phyloP scores from a whole-genome alignment of 2,113 vertebrate genomes.

The Oxygymnocypris stewartii region DNA sequence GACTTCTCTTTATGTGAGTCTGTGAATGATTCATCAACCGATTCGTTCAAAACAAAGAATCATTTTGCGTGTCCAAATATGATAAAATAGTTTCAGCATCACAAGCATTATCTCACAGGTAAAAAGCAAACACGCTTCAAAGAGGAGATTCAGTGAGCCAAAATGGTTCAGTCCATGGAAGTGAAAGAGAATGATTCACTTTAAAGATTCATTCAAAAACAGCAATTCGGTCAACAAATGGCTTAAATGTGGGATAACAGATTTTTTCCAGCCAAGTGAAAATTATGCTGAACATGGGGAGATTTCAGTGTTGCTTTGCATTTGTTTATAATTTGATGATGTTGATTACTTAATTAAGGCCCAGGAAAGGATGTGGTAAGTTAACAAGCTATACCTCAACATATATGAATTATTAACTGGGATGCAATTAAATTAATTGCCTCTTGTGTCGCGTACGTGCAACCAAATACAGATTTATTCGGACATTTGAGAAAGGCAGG shows the following conservation, averaged over 20 bases:
- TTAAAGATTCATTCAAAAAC: neutral
- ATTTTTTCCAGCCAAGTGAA: neutral
- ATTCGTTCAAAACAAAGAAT: neutral
- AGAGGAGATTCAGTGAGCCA: neutral
- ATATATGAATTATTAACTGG: conserved; percentile 72
- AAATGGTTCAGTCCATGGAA: neutral
- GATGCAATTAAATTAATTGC: conserved; percentile 73
- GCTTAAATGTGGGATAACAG: neutral
- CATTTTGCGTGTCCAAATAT: neutral
- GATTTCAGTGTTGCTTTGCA: neutral
- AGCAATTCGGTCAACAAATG: neutral
- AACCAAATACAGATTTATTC: conserved; percentile 71
- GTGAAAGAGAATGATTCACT: neutral
- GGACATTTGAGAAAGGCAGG: conserved; percentile 62
- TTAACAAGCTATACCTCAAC: conserved; percentile 69
- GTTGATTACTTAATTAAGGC: conserved; percentile 74
- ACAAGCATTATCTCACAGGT: neutral
- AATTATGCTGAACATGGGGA: neutral
- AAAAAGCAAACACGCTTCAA: neutral
- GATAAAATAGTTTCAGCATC: neutral
- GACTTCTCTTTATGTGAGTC: neutral
- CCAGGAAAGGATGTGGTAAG: conserved; percentile 68
- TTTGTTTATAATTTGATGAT: neutral
- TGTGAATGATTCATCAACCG: neutral
- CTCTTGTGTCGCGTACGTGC: conserved; percentile 65